Base-by-base conservation (phyloP, 1,140 invertebrate genomes). In the Medauroidea extradentata region DNA sequence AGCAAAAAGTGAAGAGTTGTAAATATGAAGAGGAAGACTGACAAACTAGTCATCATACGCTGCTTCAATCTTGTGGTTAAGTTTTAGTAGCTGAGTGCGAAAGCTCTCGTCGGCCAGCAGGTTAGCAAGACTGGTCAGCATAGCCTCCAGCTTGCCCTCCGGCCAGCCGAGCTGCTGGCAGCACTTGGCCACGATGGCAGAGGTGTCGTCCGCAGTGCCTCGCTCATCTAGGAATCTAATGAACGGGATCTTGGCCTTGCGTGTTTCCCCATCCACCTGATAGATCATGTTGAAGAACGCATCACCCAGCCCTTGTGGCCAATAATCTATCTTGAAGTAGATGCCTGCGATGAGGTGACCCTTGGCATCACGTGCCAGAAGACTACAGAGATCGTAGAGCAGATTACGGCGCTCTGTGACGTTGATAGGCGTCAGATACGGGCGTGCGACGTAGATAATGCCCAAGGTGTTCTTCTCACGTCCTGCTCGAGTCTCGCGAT, bases 391-490 rank as follows among this genome's bases (percentile, higher is more conserved):
- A 68, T 90, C 87, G 72, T 94, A 95, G 18, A 91, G 88, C 61
- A 95, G 75, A 74, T 95, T 94, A 64, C 93, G 82, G 58, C 92
- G 83, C 73, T 95, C 92, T 0, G 91, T 91, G 23, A 94, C 87
- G 71, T 90, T 85, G 46, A 94, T 82, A 41, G 87, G 86, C 65
- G 88, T 91, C 44, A 88, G 73, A 75, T 91, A 95, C 18, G 89
- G 88, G 63, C 83, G 79, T 24, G 83, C 85, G 39, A 89, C 81
- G 69, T 89, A 94, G 59, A 94, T 84, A 9, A 94, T 77, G 50
- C 85, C 90, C 9, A 57, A 24, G n/a, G 78, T 80, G 21, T 70
- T 65, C 16, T 61, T 67, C 25, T 71, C 67, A 68, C 75, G 71
- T 64, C 77, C 77, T 24, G 81, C 82, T 42, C 85, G 77, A 34